Evolutionary conservation across 1,140 invertebrate species (phyloP), one percentile per base, ranked within the genome.

Genomic region (Drosophila erecta): DNA sequence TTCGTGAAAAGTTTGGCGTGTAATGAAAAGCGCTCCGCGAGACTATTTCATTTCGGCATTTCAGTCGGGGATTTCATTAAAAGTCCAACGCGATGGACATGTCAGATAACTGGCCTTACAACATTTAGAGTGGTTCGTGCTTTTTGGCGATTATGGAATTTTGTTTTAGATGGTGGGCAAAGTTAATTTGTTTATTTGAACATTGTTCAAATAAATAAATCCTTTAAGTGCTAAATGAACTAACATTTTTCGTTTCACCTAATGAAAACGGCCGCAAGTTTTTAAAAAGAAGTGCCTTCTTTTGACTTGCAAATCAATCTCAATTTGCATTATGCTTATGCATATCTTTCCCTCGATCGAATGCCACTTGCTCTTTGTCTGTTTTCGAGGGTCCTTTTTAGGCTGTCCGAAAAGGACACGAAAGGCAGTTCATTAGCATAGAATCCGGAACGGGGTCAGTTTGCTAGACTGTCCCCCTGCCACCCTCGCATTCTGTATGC

Each of bases 391-490:
- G 15, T n/a, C 8, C 14, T 11, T 51, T 35, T 12, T 8, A 6
- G 27, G 57, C 49, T 35, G 30, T 11, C 43, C 49, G 35, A 59
- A 33, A 17, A 17, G 24, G 24, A 51, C 49, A 35, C 49, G 5
- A 37, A 60, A 30, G 38, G 41, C 74, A 70, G 75, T 79, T 79
- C 76, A 79, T 79, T 79, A 79, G 77, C 76, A 79, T 79, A 78
- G 67, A 43, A 67, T 74, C 47, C 65, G 78, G 71, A 76, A 76
- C 37, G 11, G 72, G 72, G 64, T 67, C 64, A 67, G 64, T 67
- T 67, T 43, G 64, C 46, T 20, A 33, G 24, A 27, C 61, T 46
- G 33, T 30, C 24, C 38, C 37, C 24, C 38, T 41, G 20, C 38
- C 12, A 14, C 20, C 15, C 44, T 17, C 40, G 30, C 20, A 35